phyloP scores from a whole-genome alignment of 2,113 vertebrate species.

The Mystacornis crossleyi region DNA sequence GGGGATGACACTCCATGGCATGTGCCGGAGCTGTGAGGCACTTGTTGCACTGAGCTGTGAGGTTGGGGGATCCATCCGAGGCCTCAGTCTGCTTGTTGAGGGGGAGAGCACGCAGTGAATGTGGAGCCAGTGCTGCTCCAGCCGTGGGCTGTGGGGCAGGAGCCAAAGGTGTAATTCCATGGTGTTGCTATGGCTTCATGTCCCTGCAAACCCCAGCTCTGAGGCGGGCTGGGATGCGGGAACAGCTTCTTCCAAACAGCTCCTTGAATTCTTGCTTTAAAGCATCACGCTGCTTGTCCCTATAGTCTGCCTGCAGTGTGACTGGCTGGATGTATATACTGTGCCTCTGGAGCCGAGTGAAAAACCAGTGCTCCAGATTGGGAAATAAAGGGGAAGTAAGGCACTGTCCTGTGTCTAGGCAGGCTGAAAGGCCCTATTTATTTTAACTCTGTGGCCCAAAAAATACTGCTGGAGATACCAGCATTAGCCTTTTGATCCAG shows the following conservation, averaged over 20 bases:
- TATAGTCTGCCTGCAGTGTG: neutral
- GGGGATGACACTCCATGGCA: neutral
- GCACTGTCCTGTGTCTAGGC: neutral
- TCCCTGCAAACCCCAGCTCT: neutral
- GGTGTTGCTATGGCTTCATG: fast-evolving
- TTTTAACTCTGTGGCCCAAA: neutral
- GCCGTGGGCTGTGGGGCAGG: neutral
- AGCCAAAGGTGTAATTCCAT: neutral
- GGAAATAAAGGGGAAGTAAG: neutral
- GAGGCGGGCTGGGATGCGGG: neutral
- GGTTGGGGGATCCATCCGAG: neutral
- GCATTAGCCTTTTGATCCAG: neutral
- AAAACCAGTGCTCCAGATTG: neutral
- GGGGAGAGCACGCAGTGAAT: fast-evolving
- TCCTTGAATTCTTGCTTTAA: neutral
- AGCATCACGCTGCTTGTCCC: neutral
- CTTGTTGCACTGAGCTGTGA: neutral
- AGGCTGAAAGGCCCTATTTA: neutral
- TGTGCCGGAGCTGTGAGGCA: neutral
- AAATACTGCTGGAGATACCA: neutral
- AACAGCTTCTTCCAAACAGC: neutral
- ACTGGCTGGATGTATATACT: neutral
- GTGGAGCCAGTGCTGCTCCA: neutral
- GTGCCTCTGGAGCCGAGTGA: neutral
- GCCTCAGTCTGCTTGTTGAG: neutral